phyloP scores from a whole-genome alignment of 2,113 vertebrate species.

The Corythoichthys haematopterus region DNA sequence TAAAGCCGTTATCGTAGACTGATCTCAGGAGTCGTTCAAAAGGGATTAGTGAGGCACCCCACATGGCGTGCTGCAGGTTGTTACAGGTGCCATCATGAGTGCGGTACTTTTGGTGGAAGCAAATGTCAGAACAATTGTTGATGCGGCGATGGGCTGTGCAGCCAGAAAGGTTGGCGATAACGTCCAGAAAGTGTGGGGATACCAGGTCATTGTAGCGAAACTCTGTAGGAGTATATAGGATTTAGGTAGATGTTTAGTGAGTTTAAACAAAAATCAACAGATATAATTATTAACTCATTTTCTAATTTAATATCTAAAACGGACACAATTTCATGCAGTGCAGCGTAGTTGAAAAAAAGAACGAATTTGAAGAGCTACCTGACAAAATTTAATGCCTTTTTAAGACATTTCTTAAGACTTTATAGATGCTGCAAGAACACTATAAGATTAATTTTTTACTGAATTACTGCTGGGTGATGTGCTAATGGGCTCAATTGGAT shows the following conservation, averaged over 20 bases:
- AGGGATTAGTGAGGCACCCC: conserved; percentile 92
- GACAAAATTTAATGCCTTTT: no score
- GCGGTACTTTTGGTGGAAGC: conserved; percentile 95
- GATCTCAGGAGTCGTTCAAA: conserved; percentile 93
- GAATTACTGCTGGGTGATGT: conserved; percentile 17
- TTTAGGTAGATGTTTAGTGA: no score
- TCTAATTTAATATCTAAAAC: no score
- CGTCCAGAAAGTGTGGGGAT: conserved; percentile 88
- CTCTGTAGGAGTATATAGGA: conserved; percentile 61
- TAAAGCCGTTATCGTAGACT: conserved; percentile 97
- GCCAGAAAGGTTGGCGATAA: conserved; percentile 95
- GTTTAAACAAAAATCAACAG: no score
- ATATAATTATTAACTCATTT: no score
- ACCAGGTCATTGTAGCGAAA: conserved; percentile 98
- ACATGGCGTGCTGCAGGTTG: conserved; percentile 97
- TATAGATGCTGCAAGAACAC: conserved; percentile 7
- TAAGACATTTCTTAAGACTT: no score
- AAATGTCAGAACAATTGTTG: conserved; percentile 97
- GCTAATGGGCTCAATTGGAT: conserved; percentile 11
- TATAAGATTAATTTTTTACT: conserved; percentile 13
- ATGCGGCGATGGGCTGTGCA: conserved; percentile 90
- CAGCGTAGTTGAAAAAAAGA: no score
- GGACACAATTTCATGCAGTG: no score
- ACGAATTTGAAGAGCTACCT: no score
- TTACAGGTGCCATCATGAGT: conserved; percentile 95